Evolutionary conservation across 2,888 invertebrate species (phyloP), one percentile per base, ranked within the genome.

Genomic region (Osmoderma eremita): DNA sequence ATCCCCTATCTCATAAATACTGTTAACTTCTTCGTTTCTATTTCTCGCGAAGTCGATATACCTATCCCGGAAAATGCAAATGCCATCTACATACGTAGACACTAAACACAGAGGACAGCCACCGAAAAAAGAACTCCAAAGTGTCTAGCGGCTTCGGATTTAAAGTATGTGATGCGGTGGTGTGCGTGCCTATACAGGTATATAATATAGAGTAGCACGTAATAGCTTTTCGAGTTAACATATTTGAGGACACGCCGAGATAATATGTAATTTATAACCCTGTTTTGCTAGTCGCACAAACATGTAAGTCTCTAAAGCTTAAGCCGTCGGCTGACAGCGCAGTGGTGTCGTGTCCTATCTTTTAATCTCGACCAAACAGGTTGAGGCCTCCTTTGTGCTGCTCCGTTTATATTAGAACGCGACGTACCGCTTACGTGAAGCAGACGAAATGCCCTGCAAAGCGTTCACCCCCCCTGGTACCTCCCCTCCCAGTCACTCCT

Each of bases 311-410:
- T 56, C 49, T 5, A 3, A 30, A 30, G 49, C 65, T 65, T 54
- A 65, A 49, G 20, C 51, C 65, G 68, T 58, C 64, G 65, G 65
- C 30, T 30, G 30, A 30, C 30, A 10, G 30, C 30, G 30, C 30
- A 6, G 10, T 30, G 6, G 30, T 10, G 30, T 5, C 68, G 68
- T 68, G 68, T 61, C 65, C 58, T 68, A 68, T 68, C 68, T 68
- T 68, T 65, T 65, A 68, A 68, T 68, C 68, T 68, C 64, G 39
- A 42, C 68, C 61, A 68, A 68, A 68, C 68, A 68, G 68, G 68
- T 68, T 68, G 50, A 63, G 56, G 63, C 56, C 49, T 58, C 65
- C 69, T 69, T 69, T 71, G 67, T 67, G 54, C 58, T 22, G 45
- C 10, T 30, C 30, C 30, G 20, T 38, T 30, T n/a, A 30, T 48